Evolutionary conservation across 1,140 invertebrate genomes (phyloP).

Genomic region (Tribolium madens): DNA sequence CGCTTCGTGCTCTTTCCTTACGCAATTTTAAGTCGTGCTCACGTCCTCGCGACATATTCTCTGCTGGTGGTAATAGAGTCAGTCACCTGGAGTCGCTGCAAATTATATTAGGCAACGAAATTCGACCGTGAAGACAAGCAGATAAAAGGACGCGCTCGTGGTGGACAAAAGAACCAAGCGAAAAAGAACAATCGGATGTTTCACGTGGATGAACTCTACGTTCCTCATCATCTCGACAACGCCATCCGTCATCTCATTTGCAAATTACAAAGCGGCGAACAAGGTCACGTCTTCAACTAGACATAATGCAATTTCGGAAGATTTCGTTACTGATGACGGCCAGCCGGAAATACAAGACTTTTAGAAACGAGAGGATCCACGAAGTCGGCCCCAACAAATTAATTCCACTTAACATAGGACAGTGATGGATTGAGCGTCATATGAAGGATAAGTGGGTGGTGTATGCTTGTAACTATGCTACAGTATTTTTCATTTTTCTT

Average conservation of each 20-base stretch:
- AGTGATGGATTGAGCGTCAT: slow-evolving; percentile 17
- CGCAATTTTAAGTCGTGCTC: slow-evolving; percentile 33
- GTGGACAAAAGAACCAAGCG: slow-evolving; percentile 11
- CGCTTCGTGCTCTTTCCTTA: slow-evolving; percentile 34
- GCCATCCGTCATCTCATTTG: slow-evolving; percentile 41
- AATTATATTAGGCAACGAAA: slow-evolving; percentile 33
- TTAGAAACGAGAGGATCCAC: neutral
- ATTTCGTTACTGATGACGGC: slow-evolving; percentile 3
- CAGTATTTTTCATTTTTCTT: neutral
- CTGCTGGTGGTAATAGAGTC: slow-evolving; percentile 31
- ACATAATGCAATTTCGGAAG: slow-evolving; percentile 9
- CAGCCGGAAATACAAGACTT: slow-evolving; percentile 4
- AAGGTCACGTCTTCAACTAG: slow-evolving; percentile 3
- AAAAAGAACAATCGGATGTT: slow-evolving; percentile 34
- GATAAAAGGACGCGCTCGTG: slow-evolving; percentile 9
- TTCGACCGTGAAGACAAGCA: slow-evolving; percentile 8
- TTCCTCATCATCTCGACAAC: slow-evolving; percentile 9
- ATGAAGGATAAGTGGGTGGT: slow-evolving; percentile 12
- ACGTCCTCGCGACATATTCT: slow-evolving; percentile 33
- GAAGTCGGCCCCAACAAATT: slow-evolving; percentile 20
- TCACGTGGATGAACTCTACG: slow-evolving; percentile 37
- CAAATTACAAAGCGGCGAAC: slow-evolving; percentile 40
- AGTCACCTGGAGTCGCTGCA: slow-evolving; percentile 24
- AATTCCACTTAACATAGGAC: slow-evolving; percentile 24
- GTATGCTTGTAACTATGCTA: slow-evolving; percentile 1